A percentile compares a stretch with the other conserved stretches of the same genome.
Evolutionary conservation across 1,140 invertebrate genomes (phyloP).

Genomic region (Ceratitis capitata): DNA sequence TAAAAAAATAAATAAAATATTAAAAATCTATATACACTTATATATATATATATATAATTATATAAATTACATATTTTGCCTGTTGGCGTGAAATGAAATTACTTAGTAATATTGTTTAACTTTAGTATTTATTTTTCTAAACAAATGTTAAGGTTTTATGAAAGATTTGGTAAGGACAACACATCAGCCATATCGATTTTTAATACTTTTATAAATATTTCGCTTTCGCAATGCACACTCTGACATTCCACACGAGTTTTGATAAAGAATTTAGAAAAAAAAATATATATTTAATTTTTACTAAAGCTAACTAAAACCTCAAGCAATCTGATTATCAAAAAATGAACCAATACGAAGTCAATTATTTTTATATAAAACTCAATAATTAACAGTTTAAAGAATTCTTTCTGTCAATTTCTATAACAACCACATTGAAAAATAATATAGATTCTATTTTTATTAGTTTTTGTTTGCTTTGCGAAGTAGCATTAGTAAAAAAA

Average conservation of each 20-base stretch:
- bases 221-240: neutral
- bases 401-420: too few species aligned
- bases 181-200: neutral
- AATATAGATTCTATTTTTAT: too few species aligned
- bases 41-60: neutral
- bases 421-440: too few species aligned
- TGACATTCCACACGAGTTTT: conserved; percentile 8
- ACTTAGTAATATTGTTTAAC: neutral
- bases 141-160: neutral
- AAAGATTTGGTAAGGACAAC: neutral
- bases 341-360: too few species aligned
- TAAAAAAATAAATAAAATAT: too few species aligned
- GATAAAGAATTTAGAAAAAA: neutral
- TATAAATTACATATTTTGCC: neutral
- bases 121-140: neutral
- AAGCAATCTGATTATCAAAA: too few species aligned
- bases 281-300: neutral
- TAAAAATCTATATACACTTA: too few species aligned
- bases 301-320: neutral
- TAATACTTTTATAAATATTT: too few species aligned
- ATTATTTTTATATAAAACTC: too few species aligned
- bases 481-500: too few species aligned
- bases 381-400: too few species aligned
- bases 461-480: too few species aligned
- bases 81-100: neutral